A percentile compares a stretch with the other conserved stretches of the same genome.
phyloP scores from a whole-genome alignment of 1,140 invertebrate species.

The Caligus rogercresseyi region DNA sequence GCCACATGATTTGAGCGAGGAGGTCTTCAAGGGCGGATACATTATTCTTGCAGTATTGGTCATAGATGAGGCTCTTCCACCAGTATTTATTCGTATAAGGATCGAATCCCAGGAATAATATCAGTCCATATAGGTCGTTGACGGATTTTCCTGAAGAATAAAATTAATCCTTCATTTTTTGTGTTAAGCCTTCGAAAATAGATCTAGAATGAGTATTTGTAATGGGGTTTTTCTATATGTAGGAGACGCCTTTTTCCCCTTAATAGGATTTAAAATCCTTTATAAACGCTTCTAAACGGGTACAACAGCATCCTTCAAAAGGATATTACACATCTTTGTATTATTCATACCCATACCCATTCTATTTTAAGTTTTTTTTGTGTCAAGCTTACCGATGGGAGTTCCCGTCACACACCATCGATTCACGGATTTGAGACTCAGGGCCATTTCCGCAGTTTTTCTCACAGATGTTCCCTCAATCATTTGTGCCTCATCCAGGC shows the following conservation, averaged over 20 bases:
- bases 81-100: constrained; percentile 37
- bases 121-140: constrained; percentile 46
- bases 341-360: too few relatives aligned
- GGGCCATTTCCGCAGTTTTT: constrained; percentile 43
- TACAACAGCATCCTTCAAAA: too few relatives aligned
- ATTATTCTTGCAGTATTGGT: constrained; percentile 36
- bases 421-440: constrained; percentile 38
- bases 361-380: too few relatives aligned
- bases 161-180: too few relatives aligned
- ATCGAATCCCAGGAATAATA: constrained; percentile 45
- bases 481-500: constrained; percentile 65
- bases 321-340: too few relatives aligned
- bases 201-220: too few relatives aligned
- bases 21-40: constrained; percentile 34
- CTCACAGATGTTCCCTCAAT: constrained; percentile 41
- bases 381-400: constrained; percentile 37
- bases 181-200: too few relatives aligned
- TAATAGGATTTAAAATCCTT: too few relatives aligned
- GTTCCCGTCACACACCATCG: constrained; percentile 63
- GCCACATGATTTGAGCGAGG: constrained; percentile 46
- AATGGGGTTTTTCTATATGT: too few relatives aligned
- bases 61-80: constrained; percentile 39
- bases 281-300: too few relatives aligned
- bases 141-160: constrained; percentile 5
- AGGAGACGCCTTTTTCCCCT: too few relatives aligned